Evolutionary conservation across 2,888 invertebrate genomes (phyloP), one percentile per base, ranked within the genome.

Genomic region (Drosophila tanythrix): DNA sequence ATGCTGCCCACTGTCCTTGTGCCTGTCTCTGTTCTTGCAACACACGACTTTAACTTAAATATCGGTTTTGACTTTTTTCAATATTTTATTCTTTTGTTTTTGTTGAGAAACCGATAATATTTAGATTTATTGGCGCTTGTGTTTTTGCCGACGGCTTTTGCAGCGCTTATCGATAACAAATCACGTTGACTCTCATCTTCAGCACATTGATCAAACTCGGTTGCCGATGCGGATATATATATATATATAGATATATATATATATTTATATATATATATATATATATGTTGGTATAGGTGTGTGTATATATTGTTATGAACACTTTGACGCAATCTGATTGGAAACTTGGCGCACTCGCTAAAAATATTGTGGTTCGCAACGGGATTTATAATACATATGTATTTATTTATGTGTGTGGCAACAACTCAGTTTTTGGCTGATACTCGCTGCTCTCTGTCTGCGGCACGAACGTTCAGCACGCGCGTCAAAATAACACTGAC

Each of bases 401-500:
- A 56, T 65, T 46, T 46, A 46, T 46, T 46, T 25, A 46, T 46
- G 46, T 46, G 46, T 46, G 46, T 46, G 46, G 46, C 46, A 46
- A 25, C 65, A 43, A 74, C 62, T 61, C 64, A 63, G 70, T 67
- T 46, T 46, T 46, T 46, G 48, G 63, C 79, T 55, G 77, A 73
- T 68, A 65, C 67, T 57, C 57, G 57, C 57, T 57, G 57, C 57
- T 57, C 75, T 78, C 72, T 82, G 75, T 73, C 66, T 82, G 78
- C 71, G 74, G 68, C 81, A 76, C 90, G 91, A 92, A 92, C 93
- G 92, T 92, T 92, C 92, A 90, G 88, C 92, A 91, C 93, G 93
- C 93, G 92, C 93, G 93, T 93, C 93, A 92, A 93, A 93, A 92
- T 91, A 91, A 89, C 91, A 93, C 92, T 93, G 93, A 92, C 92